Conservation (phyloP, 2,797 vertebrate species). For the Sphaeramia orbicularis region DNA sequence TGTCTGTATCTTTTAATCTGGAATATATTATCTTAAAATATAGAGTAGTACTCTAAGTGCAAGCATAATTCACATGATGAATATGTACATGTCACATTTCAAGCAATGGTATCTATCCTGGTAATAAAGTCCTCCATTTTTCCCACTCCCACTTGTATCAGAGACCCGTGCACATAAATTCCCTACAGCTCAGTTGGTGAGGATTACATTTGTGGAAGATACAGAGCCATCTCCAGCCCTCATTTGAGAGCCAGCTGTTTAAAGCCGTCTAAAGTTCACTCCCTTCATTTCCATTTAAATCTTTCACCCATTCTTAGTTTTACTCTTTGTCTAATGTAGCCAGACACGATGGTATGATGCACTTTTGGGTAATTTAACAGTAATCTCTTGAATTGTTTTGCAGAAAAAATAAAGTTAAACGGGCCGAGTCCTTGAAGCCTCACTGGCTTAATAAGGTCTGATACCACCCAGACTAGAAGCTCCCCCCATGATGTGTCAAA, state of each 20-base stretch:
- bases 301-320: slow-evolving; percentile 43
- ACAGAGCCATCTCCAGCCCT: slow-evolving; percentile 10
- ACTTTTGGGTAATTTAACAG: slow-evolving; percentile 3
- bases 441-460: neutral
- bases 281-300: slow-evolving; percentile 59
- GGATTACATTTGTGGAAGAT: slow-evolving; percentile 51
- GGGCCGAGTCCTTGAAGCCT: neutral
- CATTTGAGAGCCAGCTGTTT: slow-evolving; percentile 51
- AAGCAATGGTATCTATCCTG: slow-evolving; percentile 24
- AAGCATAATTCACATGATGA: neutral
- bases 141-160: slow-evolving; percentile 7
- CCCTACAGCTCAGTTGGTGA: slow-evolving; percentile 38
- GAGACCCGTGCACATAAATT: slow-evolving; percentile 38
- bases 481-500: neutral
- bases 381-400: neutral
- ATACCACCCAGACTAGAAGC: neutral
- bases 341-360: slow-evolving; percentile 18
- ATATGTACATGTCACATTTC: slow-evolving; percentile 5
- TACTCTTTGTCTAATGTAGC: slow-evolving; percentile 40
- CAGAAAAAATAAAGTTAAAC: slow-evolving; percentile 6
- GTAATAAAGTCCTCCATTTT: slow-evolving; percentile 45
- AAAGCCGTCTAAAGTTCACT: slow-evolving; percentile 51
- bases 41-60: slow-evolving; percentile 1
- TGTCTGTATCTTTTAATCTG: neutral
- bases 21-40: neutral